These are phyloP conservation scores for Oxystoma pomonae DNA, from an alignment of 2,888 invertebrate species.

Conservation along the genomic window DNA sequence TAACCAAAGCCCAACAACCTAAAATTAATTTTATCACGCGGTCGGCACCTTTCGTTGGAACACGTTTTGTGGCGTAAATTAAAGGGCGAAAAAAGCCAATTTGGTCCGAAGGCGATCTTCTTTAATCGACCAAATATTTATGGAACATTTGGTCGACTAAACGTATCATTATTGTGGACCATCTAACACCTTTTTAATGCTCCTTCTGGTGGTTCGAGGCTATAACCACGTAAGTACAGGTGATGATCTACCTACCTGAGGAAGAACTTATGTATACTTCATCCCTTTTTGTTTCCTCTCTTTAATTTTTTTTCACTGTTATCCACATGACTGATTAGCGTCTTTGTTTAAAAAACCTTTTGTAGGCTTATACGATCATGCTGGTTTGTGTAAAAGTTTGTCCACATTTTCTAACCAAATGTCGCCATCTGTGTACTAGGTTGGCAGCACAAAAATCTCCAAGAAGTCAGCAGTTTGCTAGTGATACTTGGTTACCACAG, in stretches of 20 bases:
- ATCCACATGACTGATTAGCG: no score
- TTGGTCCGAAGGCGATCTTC: background rate
- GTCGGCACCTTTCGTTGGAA: background rate
- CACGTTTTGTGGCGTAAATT: background rate
- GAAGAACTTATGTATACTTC: background rate
- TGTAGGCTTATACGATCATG: no score
- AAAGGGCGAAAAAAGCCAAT: background rate
- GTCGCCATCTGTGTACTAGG: no score
- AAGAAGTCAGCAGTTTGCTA: no score
- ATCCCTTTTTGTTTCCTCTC: no score
- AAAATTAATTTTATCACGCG: background rate
- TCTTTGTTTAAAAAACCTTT: no score
- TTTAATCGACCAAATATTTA: constrained; percentile 34
- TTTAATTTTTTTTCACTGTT: no score
- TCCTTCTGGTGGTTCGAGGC: constrained; percentile 29
- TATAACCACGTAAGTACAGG: constrained; percentile 33
- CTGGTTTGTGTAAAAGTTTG: no score
- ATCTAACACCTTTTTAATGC: constrained; percentile 36
- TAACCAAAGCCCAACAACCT: background rate
- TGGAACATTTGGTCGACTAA: constrained; percentile 33
- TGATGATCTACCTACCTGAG: constrained; percentile 29
- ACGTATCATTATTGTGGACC: constrained; percentile 32
- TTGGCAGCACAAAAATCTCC: no score
- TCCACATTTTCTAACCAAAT: no score
- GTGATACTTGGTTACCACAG: no score